Evolutionary conservation across 2,888 invertebrate species (phyloP).

Genomic region (Ischnura elegans): DNA sequence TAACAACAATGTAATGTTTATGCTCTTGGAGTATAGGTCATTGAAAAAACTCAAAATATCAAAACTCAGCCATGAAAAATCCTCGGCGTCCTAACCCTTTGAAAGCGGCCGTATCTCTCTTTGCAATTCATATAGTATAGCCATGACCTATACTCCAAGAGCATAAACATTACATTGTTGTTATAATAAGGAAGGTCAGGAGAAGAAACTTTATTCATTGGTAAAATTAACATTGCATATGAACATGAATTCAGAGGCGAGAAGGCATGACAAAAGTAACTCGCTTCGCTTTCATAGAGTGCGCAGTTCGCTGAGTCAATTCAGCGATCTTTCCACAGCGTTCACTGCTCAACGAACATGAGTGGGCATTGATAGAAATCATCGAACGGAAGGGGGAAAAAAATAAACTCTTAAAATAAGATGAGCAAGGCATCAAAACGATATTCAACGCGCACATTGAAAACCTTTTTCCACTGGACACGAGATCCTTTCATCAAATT

Average conservation of each 20-base stretch:
- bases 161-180: no score
- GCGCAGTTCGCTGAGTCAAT: background rate
- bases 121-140: no score
- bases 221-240: no score
- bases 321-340: background rate
- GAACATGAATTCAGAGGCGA: no score
- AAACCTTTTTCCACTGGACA: background rate
- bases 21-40: no score
- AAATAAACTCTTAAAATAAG: background rate
- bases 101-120: conserved; percentile 64
- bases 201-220: no score
- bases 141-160: no score
- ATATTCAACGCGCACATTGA: background rate
- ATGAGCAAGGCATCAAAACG: background rate
- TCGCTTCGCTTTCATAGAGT: background rate
- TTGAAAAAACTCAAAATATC: background rate
- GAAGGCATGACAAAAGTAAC: background rate
- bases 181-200: no score
- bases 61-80: conserved; percentile 44
- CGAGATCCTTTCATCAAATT: background rate
- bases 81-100: conserved; percentile 56
- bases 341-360: background rate
- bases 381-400: background rate
- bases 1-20: no score
- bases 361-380: background rate